Percentiles rank a stretch among this genome's conserved stretches.
phyloP scores from a whole-genome alignment of 2,113 vertebrate genomes.

The Tachysurus vachellii region DNA sequence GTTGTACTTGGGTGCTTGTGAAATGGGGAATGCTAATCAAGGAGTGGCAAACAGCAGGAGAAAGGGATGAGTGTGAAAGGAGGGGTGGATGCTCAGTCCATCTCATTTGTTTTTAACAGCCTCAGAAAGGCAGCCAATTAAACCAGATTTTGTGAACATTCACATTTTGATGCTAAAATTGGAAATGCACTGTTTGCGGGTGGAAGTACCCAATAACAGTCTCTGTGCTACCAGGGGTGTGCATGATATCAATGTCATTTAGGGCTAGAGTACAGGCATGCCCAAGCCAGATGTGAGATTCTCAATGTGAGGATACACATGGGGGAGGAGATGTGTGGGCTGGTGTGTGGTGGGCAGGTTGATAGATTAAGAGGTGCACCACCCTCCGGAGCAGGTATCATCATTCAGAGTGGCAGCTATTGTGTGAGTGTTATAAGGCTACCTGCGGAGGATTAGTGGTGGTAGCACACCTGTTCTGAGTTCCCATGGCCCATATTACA shows the following conservation, averaged over 20 bases:
- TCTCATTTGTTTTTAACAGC: slow-evolving; percentile 36
- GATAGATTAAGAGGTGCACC: slow-evolving; percentile 57
- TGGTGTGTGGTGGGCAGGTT: slow-evolving; percentile 47
- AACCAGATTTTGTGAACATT: slow-evolving; percentile 8
- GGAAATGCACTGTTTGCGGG: not conserved
- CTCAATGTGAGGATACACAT: slow-evolving; percentile 31
- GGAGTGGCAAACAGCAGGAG: slow-evolving; percentile 28
- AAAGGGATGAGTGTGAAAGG: slow-evolving; percentile 14
- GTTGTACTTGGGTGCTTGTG: slow-evolving; percentile 7
- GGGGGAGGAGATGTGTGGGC: slow-evolving; percentile 45
- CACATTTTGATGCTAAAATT: slow-evolving; percentile 23
- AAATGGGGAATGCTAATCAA: slow-evolving; percentile 43
- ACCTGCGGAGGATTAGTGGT: slow-evolving; percentile 52
- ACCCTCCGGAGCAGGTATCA: slow-evolving; percentile 56
- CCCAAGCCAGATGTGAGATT: slow-evolving; percentile 41
- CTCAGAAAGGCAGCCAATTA: slow-evolving; percentile 18
- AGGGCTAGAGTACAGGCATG: slow-evolving; percentile 20
- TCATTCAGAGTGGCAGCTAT: slow-evolving; percentile 54
- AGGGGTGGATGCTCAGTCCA: slow-evolving; percentile 23
- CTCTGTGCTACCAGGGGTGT: not conserved
- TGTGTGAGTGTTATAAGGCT: slow-evolving; percentile 50
- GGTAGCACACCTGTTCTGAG: slow-evolving; percentile 52
- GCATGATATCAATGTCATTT: slow-evolving; percentile 42
- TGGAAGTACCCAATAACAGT: slow-evolving; percentile 11
- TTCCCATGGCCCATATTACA: slow-evolving; percentile 43